phyloP scores from a whole-genome alignment of 1,140 invertebrate species.

The Panulirus ornatus region DNA sequence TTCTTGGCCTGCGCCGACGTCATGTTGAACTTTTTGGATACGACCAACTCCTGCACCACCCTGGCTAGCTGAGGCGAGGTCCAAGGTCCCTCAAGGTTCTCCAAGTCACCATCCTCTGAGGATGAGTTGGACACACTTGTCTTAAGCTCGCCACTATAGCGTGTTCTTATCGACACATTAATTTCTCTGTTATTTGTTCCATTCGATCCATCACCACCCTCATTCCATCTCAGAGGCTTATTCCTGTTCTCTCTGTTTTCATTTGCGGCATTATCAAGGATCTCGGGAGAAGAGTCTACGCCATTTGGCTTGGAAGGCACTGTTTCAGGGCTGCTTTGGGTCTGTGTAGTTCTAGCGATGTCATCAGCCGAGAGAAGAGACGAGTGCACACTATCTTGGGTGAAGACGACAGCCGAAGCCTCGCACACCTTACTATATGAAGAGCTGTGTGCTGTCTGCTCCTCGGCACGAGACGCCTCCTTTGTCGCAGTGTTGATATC shows the following conservation, averaged over 20 bases:
- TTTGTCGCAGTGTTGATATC: neutral
- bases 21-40: constrained; percentile 66
- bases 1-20: constrained; percentile 59
- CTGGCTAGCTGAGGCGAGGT: constrained; percentile 56
- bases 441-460: neutral
- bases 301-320: neutral
- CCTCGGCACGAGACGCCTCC: neutral
- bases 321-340: neutral
- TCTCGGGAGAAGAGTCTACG: neutral
- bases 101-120: constrained; percentile 40
- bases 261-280: constrained; percentile 3
- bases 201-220: neutral
- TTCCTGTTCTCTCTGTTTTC: constrained; percentile 29
- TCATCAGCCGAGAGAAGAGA: no score
- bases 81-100: constrained; percentile 56
- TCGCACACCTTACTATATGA: no score
- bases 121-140: neutral
- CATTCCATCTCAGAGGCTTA: neutral
- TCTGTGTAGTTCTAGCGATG: neutral
- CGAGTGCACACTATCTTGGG: no score
- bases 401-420: no score
- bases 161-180: constrained; percentile 12
- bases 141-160: neutral
- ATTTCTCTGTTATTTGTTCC: neutral
- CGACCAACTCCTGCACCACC: constrained; percentile 66